Evolutionary conservation across 2,797 vertebrate species (phyloP).

Genomic region (Phataginus tetradactyla): DNA sequence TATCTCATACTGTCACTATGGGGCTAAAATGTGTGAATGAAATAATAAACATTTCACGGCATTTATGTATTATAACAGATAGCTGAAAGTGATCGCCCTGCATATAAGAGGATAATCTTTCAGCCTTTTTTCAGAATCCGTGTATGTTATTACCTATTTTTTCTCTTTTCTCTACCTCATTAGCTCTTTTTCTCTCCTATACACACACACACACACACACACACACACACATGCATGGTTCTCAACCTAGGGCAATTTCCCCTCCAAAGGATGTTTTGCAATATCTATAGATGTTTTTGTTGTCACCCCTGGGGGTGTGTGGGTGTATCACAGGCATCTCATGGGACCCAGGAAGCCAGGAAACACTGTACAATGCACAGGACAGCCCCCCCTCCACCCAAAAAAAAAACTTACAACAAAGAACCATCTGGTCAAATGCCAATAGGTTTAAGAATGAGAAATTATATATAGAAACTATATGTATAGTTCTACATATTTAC

Average conservation of each 20-base stretch:
- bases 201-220: not conserved
- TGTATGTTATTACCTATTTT: not conserved
- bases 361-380: not conserved
- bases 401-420: not conserved
- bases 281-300: not conserved
- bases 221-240: not conserved
- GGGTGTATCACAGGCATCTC: not conserved
- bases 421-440: not conserved
- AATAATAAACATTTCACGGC: too few relatives aligned
- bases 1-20: not conserved
- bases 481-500: not conserved
- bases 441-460: not conserved
- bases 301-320: not conserved
- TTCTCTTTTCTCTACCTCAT: not conserved
- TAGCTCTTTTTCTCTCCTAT: not conserved
- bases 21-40: not conserved
- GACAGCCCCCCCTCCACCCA: rapidly evolving
- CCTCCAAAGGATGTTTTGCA: not conserved
- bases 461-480: not conserved
- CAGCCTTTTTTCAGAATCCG: not conserved
- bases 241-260: not conserved
- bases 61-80: not conserved
- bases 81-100: not conserved
- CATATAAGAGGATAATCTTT: not conserved
- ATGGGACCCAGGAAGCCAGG: not conserved